Evolutionary conservation across 2,888 invertebrate species (phyloP).

Genomic region (Pristionchus exspectatus): DNA sequence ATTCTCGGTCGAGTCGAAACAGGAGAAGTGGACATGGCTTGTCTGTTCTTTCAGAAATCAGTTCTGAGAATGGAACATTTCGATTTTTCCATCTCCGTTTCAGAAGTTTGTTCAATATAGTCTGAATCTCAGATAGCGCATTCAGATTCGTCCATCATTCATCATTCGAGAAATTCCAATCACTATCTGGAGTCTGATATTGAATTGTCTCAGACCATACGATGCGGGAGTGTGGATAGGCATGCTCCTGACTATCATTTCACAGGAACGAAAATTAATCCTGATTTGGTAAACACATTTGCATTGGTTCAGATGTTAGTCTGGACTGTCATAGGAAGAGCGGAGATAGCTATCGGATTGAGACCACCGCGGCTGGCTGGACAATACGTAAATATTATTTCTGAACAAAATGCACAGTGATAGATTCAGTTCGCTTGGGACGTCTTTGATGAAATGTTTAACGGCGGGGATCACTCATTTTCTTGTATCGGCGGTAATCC

Average conservation of each 20-base stretch:
- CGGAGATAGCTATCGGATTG: not conserved
- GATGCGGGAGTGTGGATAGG: too few species aligned
- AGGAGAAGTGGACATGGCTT: constrained; percentile 15
- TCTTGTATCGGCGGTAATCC: not conserved
- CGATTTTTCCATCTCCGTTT: not conserved
- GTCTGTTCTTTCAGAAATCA: constrained; percentile 32
- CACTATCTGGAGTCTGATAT: too few species aligned
- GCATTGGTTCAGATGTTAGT: not conserved
- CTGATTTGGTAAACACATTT: too few species aligned
- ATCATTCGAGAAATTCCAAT: constrained; percentile 3
- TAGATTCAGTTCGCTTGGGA: too few species aligned
- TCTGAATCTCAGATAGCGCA: not conserved
- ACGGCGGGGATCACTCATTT: not conserved
- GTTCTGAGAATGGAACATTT: not conserved
- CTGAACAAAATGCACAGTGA: too few species aligned
- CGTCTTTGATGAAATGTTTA: not conserved
- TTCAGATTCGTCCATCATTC: constrained; percentile 12
- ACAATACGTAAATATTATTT: not conserved
- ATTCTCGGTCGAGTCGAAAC: constrained; percentile 25
- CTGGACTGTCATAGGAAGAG: constrained; percentile 11
- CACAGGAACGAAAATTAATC: too few species aligned
- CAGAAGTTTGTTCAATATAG: not conserved
- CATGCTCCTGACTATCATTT: too few species aligned
- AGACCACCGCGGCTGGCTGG: not conserved
- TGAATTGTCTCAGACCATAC: too few species aligned